Evolutionary conservation across 2,888 invertebrate genomes (phyloP).

Genomic region (Parochlus steinenii): DNA sequence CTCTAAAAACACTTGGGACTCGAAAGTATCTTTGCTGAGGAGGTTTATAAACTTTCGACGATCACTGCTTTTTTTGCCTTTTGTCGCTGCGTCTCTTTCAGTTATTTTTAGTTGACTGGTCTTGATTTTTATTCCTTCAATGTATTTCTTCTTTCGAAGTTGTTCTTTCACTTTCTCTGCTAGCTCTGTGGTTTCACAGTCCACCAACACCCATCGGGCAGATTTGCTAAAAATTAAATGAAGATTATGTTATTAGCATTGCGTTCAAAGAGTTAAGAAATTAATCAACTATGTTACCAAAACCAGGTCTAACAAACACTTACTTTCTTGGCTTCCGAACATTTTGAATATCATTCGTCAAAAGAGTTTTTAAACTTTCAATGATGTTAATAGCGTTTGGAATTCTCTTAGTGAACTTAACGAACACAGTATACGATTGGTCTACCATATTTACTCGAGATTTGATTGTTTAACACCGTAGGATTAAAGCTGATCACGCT

Average conservation of each 20-base stretch:
- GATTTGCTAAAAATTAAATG: too few relatives aligned
- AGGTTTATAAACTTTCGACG: slow-evolving; percentile 3
- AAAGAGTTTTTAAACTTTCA: too few relatives aligned
- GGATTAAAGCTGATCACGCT: too few relatives aligned
- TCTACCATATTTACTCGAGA: too few relatives aligned
- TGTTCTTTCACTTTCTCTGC: slow-evolving; percentile 9
- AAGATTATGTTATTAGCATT: too few relatives aligned
- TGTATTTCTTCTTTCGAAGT: slow-evolving; percentile 5
- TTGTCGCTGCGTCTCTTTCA: not conserved
- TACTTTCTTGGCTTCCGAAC: slow-evolving; percentile 6
- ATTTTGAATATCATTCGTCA: too few relatives aligned
- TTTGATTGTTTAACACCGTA: too few relatives aligned
- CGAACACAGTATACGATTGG: slow-evolving; percentile 6
- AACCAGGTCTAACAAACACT: too few relatives aligned
- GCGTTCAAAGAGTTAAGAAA: too few relatives aligned
- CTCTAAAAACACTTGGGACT: slow-evolving; percentile 2
- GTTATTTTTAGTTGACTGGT: slow-evolving; percentile 6
- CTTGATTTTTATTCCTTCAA: slow-evolving; percentile 2
- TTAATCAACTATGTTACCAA: too few relatives aligned
- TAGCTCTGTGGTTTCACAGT: slow-evolving; percentile 5
- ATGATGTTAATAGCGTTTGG: slow-evolving; percentile 8
- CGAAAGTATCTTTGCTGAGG: slow-evolving; percentile 5
- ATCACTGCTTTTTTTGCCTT: slow-evolving; percentile 3
- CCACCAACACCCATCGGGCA: slow-evolving; percentile 8
- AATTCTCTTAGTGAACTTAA: slow-evolving; percentile 5